Conservation (phyloP, 92 coral and sea anemone genomes). For the Epizoanthus scotinus region DNA sequence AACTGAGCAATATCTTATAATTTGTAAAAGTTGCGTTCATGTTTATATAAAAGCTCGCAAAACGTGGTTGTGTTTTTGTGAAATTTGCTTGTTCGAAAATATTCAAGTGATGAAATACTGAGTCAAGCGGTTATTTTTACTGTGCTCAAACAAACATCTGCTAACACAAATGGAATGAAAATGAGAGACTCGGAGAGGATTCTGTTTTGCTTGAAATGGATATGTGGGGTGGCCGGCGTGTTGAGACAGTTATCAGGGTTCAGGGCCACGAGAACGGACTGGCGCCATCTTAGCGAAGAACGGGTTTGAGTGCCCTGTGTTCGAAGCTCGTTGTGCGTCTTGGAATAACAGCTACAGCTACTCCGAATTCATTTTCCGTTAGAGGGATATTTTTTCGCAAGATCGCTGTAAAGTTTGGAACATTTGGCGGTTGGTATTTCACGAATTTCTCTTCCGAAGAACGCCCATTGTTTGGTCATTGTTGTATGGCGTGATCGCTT, state of each 20-base stretch:
- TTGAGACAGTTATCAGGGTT: constrained; percentile 20
- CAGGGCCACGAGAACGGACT: constrained; percentile 91
- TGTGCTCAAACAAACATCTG: constrained; percentile 46
- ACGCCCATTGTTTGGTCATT: constrained; percentile 81
- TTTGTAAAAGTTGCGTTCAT: too few species aligned
- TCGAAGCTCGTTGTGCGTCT: constrained; percentile 64
- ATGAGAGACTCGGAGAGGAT: constrained; percentile 19
- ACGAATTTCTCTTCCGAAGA: constrained; percentile 72
- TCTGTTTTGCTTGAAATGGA: constrained; percentile 8
- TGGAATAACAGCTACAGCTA: constrained; percentile 14
- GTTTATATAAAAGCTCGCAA: constrained; percentile 10
- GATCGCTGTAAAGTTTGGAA: constrained; percentile 31
- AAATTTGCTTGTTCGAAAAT: neutral
- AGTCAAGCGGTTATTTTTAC: constrained; percentile 25
- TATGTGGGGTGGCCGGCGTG: constrained; percentile 42
- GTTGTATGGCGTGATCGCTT: constrained; percentile 46
- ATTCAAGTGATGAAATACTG: constrained; percentile 20
- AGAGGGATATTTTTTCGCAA: constrained; percentile 58
- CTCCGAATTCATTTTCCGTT: constrained; percentile 42
- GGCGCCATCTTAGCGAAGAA: constrained; percentile 97
- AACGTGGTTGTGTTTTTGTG: neutral
- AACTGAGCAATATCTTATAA: too few species aligned
- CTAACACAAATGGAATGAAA: constrained; percentile 35
- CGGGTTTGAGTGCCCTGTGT: constrained; percentile 49
- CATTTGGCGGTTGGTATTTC: constrained; percentile 43